Evolutionary conservation across 2,888 invertebrate genomes (phyloP), one percentile per base, ranked within the genome.

Genomic region (Eupeodes luniger): DNA sequence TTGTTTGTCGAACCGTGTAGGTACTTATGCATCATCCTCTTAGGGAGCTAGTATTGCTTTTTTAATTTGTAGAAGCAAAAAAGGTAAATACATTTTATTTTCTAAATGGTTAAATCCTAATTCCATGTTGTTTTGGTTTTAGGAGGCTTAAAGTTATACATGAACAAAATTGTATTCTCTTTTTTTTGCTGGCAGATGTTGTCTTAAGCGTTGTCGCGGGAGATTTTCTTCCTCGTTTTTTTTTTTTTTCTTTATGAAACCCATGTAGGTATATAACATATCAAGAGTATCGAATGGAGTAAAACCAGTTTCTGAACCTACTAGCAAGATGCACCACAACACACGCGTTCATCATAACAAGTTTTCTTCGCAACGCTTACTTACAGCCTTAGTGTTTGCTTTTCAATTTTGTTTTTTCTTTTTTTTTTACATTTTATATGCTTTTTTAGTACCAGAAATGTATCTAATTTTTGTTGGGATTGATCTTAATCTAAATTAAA

Each of bases 331-430:
- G 81, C 81, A 81, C 62, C 67, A 40, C 40, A 40, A 40, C 40
- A 67, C n/a, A 82, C 62, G 82, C 82, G 69, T 11, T 59, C 70
- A 70, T 55, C 51, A 82, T 82, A 82, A 82, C 82, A 57, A 82
- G 82, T 82, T 82, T 55, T 82, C 64, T 77, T 70, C 27, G 27
- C 57, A 49, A 57, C 70, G 64, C 55, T 69, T 40, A 40, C 49
- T 81, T 49, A 5, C 27, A 47, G 61, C 49, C 64, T 40, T 49
- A 19, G 40, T 57, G 64, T 57, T 77, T 70, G 64, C 40, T 64
- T 77, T 70, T 77, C 49, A 19, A 16, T 53, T 62, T 76, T 44
- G 4, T 64, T 14, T 12, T 6, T 1, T 19, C 19, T 2, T 12
- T 14, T 27, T 51, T 53, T 53, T 47, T 47, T 11, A 11, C 10